These are phyloP conservation scores for Malurus leucopterus DNA, from an alignment of 2,797 vertebrate species.

Conservation along the genomic window DNA sequence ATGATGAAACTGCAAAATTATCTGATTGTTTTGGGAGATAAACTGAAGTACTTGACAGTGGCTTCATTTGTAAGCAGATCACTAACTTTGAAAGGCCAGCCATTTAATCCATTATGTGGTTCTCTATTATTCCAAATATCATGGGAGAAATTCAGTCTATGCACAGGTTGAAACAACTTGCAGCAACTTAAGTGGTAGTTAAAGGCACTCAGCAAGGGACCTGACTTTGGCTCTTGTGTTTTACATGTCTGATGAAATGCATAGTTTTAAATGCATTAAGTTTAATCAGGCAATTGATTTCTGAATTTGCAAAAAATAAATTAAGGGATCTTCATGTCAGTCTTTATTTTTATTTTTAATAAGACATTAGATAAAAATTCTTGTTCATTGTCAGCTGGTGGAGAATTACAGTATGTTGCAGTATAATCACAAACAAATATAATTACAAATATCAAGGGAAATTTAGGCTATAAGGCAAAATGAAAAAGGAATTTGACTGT, in stretches of 20 bases:
- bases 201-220: not conserved
- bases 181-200: not conserved
- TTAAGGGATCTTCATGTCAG: not conserved
- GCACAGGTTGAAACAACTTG: not conserved
- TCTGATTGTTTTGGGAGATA: not conserved
- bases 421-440: constrained; percentile 43
- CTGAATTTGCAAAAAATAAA: constrained; percentile 12
- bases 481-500: constrained; percentile 27
- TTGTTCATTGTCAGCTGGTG: constrained; percentile 15
- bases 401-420: constrained; percentile 19
- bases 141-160: not conserved
- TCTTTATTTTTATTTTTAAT: constrained; percentile 21
- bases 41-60: not conserved
- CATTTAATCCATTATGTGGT: not conserved
- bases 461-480: constrained; percentile 39
- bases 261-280: not conserved
- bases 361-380: not conserved
- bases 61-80: not conserved
- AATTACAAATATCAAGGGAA: constrained; percentile 56
- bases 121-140: not conserved
- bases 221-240: not conserved
- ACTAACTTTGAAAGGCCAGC: not conserved
- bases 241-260: not conserved
- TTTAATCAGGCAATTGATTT: constrained; percentile 14
- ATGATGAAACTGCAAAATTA: not conserved